phyloP scores from a whole-genome alignment of 2,113 vertebrate species.

The Psammodynastes pulverulentus region DNA sequence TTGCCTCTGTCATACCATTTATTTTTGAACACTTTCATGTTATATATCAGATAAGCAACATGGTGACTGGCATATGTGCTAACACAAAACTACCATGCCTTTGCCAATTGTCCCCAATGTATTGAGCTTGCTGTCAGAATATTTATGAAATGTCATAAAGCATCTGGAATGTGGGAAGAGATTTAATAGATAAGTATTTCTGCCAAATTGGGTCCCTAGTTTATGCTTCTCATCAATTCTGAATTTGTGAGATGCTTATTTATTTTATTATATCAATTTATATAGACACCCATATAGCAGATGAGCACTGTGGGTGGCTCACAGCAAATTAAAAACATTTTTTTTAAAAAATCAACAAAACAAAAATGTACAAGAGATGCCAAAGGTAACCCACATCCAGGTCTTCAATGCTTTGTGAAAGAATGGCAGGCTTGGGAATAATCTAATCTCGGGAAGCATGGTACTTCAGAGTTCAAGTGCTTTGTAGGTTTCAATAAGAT shows the following conservation, averaged over 20 bases:
- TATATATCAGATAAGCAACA: not conserved
- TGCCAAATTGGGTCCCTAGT: not conserved
- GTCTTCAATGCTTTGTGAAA: not conserved
- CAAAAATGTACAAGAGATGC: not conserved
- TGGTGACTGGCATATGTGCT: not conserved
- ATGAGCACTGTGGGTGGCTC: not conserved
- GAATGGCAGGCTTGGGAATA: not conserved
- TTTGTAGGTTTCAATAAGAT: not conserved
- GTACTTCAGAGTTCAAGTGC: not conserved
- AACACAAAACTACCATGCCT: not conserved
- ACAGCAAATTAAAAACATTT: not conserved
- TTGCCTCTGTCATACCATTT: not conserved
- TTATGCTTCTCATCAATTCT: not conserved
- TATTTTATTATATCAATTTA: not conserved
- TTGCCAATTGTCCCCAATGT: not conserved
- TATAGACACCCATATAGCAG: not conserved
- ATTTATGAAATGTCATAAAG: not conserved
- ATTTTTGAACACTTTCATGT: not conserved
- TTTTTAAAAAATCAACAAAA: not conserved
- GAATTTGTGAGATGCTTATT: not conserved
- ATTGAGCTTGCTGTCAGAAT: not conserved
- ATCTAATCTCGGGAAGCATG: not conserved
- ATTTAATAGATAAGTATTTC: conserved; percentile 14
- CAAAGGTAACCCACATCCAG: not conserved
- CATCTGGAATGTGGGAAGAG: conserved; percentile 2